Percentiles rank a stretch among this genome's conserved stretches.
Conservation (phyloP, 2,888 invertebrate species). For the Ganaspis brasiliensis region DNA sequence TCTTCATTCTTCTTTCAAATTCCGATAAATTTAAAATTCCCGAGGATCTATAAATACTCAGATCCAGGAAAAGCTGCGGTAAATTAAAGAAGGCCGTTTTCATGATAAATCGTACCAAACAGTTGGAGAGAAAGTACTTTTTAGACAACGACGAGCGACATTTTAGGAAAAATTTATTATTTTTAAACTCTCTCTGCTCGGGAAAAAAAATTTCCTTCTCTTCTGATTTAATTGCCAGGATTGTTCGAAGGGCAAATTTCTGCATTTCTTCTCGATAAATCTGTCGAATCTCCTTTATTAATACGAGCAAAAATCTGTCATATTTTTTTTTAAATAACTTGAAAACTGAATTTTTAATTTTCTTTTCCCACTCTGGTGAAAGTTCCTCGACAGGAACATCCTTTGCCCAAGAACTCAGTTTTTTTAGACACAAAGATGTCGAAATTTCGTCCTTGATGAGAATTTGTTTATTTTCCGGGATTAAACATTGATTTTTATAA, state of each 20-base stretch:
- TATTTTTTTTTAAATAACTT: slow-evolving; percentile 62
- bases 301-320: slow-evolving; percentile 60
- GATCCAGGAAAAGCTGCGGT: slow-evolving; percentile 77
- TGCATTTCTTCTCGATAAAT: slow-evolving; percentile 71
- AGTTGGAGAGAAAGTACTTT: slow-evolving; percentile 72
- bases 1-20: slow-evolving; percentile 69
- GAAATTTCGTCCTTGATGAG: not conserved
- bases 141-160: slow-evolving; percentile 59
- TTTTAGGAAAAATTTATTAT: slow-evolving; percentile 57
- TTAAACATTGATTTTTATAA: not conserved
- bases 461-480: not conserved
- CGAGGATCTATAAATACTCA: slow-evolving; percentile 65
- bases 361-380: slow-evolving; percentile 70
- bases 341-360: slow-evolving; percentile 70
- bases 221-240: slow-evolving; percentile 27
- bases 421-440: not conserved
- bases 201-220: not conserved
- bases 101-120: slow-evolving; percentile 68
- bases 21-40: slow-evolving; percentile 67
- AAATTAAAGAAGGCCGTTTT: slow-evolving; percentile 75
- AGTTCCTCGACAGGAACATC: slow-evolving; percentile 64
- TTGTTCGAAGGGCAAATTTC: slow-evolving; percentile 58
- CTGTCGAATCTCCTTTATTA: slow-evolving; percentile 69
- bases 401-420: slow-evolving; percentile 55
- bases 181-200: slow-evolving; percentile 25